Percentiles rank a stretch among this genome's conserved stretches.
These are phyloP conservation scores for Homarus americanus DNA, from an alignment of 1,140 invertebrate species.

Conservation along the genomic window DNA sequence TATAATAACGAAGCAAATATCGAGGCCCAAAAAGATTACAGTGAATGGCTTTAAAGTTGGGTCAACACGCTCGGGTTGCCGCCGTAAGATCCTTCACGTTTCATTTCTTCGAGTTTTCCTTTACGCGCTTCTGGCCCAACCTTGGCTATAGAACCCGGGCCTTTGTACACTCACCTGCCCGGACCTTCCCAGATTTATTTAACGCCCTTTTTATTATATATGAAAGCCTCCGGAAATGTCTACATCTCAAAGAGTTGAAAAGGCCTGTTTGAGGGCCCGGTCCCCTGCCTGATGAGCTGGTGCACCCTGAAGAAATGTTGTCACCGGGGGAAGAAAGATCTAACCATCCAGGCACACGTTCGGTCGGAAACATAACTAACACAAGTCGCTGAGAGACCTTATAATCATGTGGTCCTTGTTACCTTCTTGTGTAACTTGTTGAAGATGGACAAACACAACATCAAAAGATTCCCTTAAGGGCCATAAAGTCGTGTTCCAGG, in stretches of 20 bases:
- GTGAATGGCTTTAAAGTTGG: conserved; percentile 28
- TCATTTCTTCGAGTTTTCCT: conserved; percentile 36
- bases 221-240: conserved; percentile 61
- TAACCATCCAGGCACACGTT: neutral
- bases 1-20: neutral
- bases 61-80: conserved; percentile 26
- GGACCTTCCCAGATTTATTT: conserved; percentile 44
- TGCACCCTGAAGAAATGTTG: conserved; percentile 20
- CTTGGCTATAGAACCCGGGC: conserved; percentile 16
- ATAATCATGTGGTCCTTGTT: neutral
- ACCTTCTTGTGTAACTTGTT: neutral
- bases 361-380: neutral
- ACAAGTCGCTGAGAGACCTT: neutral
- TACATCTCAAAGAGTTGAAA: conserved; percentile 57
- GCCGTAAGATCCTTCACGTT: conserved; percentile 19
- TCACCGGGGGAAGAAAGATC: neutral
- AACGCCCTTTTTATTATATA: conserved; percentile 63
- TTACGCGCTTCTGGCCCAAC: conserved; percentile 10
- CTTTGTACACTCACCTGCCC: conserved; percentile 46
- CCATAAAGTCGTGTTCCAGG: neutral
- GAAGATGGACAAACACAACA: conserved; percentile 18
- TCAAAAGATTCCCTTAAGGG: conserved; percentile 19
- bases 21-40: conserved; percentile 7
- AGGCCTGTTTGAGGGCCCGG: conserved; percentile 42
- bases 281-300: conserved; percentile 35